Evolutionary conservation across 2,113 vertebrate species (phyloP), one percentile per base, ranked within the genome.

Genomic region (Tamias sibiricus): DNA sequence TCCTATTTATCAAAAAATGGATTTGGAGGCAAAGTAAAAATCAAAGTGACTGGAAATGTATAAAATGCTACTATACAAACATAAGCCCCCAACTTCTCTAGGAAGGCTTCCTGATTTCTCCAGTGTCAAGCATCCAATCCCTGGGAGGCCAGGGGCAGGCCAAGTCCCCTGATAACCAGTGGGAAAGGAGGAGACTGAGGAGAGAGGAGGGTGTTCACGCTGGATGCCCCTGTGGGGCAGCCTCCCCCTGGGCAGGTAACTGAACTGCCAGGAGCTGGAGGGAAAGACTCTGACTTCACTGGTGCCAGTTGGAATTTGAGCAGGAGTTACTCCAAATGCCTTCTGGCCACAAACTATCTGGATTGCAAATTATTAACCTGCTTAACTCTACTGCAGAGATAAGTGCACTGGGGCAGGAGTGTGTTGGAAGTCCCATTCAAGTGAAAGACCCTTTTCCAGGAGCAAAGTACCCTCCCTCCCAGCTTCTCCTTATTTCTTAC

Each of bases 331-430:
- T 89, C 32, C 83, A 44, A 82, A 95, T 52, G 32, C 77, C 42
- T 69, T 77, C 85, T 64, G 7, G 3, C 16, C 54, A 40, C 64
- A 62, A 47, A 62, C 85, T 13, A 47, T 28, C 76, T 76, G n/a
- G 40, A 26, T 4, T 75, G 59, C 71, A 81, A 95, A 97, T 93
- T 28, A 97, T 96, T 97, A 97, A 96, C 88, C 76, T 52, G 44
- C 42, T 71, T 85, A 64, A 89, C 89, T 71, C 54, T 32, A 22
- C 59, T 42, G 10, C 42, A 8, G 37, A 90, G 93, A 79, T 66
- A 82, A 92, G 66, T 1, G 0, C 19, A 57, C n/a, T 37, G 22
- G 2, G 57, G n/a, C 10, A 44, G 20, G 54, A 71, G 76, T 16
- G 30, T 32, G 16, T 81, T 6, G 1, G 77, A 75, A 40, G n/a